A percentile compares a stretch with the other conserved stretches of the same genome.
Evolutionary conservation across 2,888 invertebrate species (phyloP).

Genomic region (Copidosoma aretas): DNA sequence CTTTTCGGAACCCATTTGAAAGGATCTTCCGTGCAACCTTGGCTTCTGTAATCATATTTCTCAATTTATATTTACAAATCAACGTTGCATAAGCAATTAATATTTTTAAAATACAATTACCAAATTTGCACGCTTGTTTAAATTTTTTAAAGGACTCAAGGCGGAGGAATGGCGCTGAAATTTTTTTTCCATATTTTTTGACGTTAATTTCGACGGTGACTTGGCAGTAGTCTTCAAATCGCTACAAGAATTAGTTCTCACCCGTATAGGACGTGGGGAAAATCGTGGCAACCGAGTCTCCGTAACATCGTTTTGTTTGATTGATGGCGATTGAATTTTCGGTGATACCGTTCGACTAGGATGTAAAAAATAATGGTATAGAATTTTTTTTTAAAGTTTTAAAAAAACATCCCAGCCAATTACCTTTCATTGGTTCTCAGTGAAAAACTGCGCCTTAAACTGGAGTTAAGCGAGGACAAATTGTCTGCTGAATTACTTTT

Average conservation of each 20-base stretch:
- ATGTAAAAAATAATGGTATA: background rate
- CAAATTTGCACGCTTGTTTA: slow-evolving; percentile 49
- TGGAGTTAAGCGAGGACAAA: slow-evolving; percentile 47
- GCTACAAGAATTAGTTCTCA: slow-evolving; percentile 29
- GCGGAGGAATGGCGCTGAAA: slow-evolving; percentile 12
- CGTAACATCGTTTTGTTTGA: slow-evolving; percentile 19
- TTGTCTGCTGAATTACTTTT: slow-evolving; percentile 44
- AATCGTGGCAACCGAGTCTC: slow-evolving; percentile 31
- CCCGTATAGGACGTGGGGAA: slow-evolving; percentile 30
- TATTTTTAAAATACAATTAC: slow-evolving; percentile 41
- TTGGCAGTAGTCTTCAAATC: slow-evolving; percentile 29
- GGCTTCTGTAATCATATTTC: slow-evolving; percentile 21
- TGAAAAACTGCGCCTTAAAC: slow-evolving; percentile 6
- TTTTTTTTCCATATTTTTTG: slow-evolving; percentile 18
- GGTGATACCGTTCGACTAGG: slow-evolving; percentile 34
- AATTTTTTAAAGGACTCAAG: slow-evolving; percentile 51
- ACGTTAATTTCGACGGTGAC: background rate
- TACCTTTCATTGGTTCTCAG: slow-evolving; percentile 13
- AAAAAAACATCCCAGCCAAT: background rate
- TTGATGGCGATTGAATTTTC: slow-evolving; percentile 20
- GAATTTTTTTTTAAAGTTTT: background rate
- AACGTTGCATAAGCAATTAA: background rate
- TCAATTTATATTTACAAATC: background rate
- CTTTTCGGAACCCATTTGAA: slow-evolving; percentile 47
- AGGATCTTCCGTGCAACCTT: slow-evolving; percentile 14